phyloP scores from a whole-genome alignment of 2,888 invertebrate species.

The Cetonia aurata region DNA sequence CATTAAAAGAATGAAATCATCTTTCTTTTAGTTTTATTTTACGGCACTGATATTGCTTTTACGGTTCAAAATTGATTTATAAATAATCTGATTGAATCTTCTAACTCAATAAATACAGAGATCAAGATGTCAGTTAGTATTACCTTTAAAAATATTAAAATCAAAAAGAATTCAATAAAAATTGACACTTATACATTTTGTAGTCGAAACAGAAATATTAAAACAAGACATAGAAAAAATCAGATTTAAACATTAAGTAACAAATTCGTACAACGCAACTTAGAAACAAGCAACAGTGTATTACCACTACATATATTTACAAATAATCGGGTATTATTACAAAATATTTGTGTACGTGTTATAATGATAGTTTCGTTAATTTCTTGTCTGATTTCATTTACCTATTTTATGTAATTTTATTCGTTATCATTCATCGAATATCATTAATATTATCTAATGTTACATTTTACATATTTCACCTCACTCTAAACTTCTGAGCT shows the following conservation, averaged over 20 bases:
- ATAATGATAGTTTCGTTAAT: constrained; percentile 41
- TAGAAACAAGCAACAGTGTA: constrained; percentile 31
- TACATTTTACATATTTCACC: constrained; percentile 35
- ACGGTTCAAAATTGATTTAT: no score
- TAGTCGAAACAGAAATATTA: constrained; percentile 1
- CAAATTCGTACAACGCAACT: not conserved
- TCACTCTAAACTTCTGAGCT: constrained; percentile 43
- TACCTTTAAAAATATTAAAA: constrained; percentile 32
- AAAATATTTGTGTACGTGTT: constrained; percentile 45
- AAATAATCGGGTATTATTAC: constrained; percentile 45
- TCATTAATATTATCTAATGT: constrained; percentile 19
- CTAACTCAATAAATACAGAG: no score
- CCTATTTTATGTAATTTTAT: constrained; percentile 41
- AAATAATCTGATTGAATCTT: no score
- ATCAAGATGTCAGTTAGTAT: constrained; percentile 27
- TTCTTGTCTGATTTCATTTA: constrained; percentile 50
- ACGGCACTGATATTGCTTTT: no score
- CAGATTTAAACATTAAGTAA: not conserved
- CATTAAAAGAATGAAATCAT: no score
- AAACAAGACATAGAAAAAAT: not conserved
- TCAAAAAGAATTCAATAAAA: constrained; percentile 6
- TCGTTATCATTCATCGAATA: constrained; percentile 17
- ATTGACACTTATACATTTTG: constrained; percentile 15
- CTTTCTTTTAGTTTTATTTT: no score
- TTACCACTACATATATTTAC: constrained; percentile 37